Conservation (phyloP, 2,797 vertebrate species). For the Fundulus diaphanus region DNA sequence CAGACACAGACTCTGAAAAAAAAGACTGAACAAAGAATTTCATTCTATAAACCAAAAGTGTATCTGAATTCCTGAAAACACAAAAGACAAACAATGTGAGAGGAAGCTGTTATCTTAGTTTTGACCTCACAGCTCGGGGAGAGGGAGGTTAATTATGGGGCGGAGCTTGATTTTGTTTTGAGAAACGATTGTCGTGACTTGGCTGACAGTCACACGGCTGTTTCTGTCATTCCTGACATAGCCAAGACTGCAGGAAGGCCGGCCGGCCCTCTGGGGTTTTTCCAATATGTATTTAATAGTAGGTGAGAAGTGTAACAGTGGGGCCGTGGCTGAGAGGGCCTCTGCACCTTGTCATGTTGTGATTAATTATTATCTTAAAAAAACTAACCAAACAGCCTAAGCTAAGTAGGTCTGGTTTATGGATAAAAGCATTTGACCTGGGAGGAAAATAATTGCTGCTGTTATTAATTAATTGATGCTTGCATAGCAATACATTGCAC, state of each 20-base stretch:
- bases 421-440: background rate
- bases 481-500: background rate
- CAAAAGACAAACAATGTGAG: constrained; percentile 15
- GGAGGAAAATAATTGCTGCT: background rate
- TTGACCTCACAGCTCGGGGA: constrained; percentile 12
- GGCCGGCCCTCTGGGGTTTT: constrained; percentile 40
- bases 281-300: constrained; percentile 24
- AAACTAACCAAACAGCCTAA: background rate
- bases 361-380: constrained; percentile 27
- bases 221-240: constrained; percentile 68
- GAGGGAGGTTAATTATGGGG: constrained; percentile 45
- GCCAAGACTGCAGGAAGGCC: constrained; percentile 34
- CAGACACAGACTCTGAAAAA: background rate
- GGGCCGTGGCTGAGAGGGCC: background rate
- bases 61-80: background rate
- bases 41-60: background rate
- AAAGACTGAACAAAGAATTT: background rate
- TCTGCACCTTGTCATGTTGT: constrained; percentile 14
- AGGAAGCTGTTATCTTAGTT: constrained; percentile 5
- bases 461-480: background rate
- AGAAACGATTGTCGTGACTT: constrained; percentile 41
- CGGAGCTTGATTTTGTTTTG: constrained; percentile 13
- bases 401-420: background rate
- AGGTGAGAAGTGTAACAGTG: background rate
- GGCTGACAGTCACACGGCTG: constrained; percentile 50